Evolutionary conservation across 2,113 vertebrate genomes (phyloP).

Genomic region (Nerophis ophidion): DNA sequence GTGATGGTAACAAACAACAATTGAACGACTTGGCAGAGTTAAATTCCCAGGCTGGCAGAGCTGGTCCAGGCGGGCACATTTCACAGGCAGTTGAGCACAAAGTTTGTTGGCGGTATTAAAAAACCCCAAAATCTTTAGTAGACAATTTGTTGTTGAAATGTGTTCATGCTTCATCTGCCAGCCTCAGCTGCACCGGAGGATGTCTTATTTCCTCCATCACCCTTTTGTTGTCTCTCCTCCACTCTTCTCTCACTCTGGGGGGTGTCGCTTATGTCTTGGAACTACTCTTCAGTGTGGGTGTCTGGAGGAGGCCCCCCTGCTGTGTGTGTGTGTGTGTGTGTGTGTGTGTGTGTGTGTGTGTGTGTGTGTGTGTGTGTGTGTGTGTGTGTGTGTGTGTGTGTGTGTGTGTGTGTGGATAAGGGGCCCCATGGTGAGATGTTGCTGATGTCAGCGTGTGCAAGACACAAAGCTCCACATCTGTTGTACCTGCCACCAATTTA

Average conservation of each 20-base stretch:
- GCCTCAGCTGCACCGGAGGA: conserved; percentile 6
- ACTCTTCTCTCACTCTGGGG: conserved; percentile 55
- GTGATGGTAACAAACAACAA: no score
- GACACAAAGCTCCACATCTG: conserved; percentile 52
- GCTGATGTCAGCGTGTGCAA: conserved; percentile 43
- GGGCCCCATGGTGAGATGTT: conserved; percentile 29
- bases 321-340: conserved; percentile 37
- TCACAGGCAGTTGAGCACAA: conserved; percentile 9
- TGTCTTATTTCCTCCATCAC: conserved; percentile 15
- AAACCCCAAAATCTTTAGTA: conserved; percentile 12
- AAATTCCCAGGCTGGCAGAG: not conserved
- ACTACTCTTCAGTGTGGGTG: conserved; percentile 50
- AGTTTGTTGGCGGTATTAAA: conserved; percentile 16
- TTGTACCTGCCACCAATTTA: conserved; percentile 54
- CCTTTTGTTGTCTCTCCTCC: conserved; percentile 49
- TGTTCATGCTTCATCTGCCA: not conserved
- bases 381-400: conserved; percentile 56
- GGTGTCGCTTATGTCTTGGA: conserved; percentile 54
- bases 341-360: conserved; percentile 4
- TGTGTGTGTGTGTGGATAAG: conserved; percentile 46
- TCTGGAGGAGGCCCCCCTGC: conserved; percentile 56
- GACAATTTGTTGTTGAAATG: not conserved
- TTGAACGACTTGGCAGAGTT: not conserved
- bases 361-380: conserved; percentile 40
- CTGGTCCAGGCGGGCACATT: conserved; percentile 33